A percentile compares a stretch with the other conserved stretches of the same genome.
phyloP scores from a whole-genome alignment of 2,113 vertebrate genomes.

The Sciurus niger region DNA sequence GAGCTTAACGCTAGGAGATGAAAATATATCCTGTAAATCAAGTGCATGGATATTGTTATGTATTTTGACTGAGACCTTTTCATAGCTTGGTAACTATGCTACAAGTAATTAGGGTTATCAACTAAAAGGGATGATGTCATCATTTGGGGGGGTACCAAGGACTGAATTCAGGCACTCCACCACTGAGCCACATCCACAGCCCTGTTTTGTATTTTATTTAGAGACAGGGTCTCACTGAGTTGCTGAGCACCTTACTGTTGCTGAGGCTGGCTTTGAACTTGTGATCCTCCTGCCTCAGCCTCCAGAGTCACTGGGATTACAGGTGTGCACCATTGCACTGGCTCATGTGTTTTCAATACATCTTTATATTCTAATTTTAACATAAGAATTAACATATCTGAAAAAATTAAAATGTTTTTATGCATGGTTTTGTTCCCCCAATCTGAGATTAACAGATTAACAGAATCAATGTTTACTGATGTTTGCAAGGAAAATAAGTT shows the following conservation, averaged over 20 bases:
- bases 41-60: neutral
- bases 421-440: neutral
- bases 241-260: too few relatives aligned
- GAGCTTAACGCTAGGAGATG: neutral
- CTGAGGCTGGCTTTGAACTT: too few relatives aligned
- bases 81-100: conserved; percentile 9
- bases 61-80: neutral
- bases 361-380: conserved; percentile 36
- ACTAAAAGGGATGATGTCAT: neutral
- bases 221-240: too few relatives aligned
- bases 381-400: neutral
- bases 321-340: too few relatives aligned
- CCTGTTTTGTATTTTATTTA: too few relatives aligned
- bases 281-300: too few relatives aligned
- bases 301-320: too few relatives aligned
- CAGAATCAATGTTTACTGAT: neutral
- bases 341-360: conserved; percentile 10
- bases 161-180: too few relatives aligned
- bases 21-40: neutral
- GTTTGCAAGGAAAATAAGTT: neutral
- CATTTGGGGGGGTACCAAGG: too few relatives aligned
- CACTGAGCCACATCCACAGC: too few relatives aligned
- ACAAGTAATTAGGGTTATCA: neutral
- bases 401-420: conserved; percentile 49
- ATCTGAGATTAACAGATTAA: conserved; percentile 19